Evolutionary conservation across 2,797 vertebrate species (phyloP).

Genomic region (Molossus molossus): DNA sequence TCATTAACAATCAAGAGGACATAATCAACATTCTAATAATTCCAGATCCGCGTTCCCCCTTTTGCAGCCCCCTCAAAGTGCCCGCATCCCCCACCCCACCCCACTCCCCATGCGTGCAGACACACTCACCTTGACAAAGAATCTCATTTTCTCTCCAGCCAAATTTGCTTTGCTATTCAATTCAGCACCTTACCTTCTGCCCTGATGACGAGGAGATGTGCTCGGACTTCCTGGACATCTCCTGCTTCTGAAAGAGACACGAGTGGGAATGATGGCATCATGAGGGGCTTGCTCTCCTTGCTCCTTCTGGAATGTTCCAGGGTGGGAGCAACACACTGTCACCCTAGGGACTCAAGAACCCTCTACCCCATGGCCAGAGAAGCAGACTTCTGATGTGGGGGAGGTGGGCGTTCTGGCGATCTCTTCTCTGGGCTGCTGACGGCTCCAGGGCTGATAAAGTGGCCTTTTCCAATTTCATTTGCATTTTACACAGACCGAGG

Average conservation of each 20-base stretch:
- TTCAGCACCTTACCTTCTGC: constrained; percentile 76
- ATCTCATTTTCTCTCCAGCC: constrained; percentile 83
- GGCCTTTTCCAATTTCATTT: background rate
- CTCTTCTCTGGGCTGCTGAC: background rate
- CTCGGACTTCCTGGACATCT: constrained; percentile 36
- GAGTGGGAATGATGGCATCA: background rate
- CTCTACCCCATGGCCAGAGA: background rate
- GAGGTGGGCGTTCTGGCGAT: background rate
- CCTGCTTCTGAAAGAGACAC: constrained; percentile 53
- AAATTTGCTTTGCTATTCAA: constrained; percentile 82
- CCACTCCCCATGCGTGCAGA: constrained; percentile 64
- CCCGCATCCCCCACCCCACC: constrained; percentile 25
- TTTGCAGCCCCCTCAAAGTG: constrained; percentile 51
- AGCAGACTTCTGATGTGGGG: background rate
- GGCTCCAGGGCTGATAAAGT: background rate
- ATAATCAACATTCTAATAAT: constrained; percentile 88
- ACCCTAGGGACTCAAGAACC: background rate
- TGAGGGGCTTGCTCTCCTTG: background rate
- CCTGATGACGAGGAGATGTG: constrained; percentile 40
- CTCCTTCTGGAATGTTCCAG: background rate
- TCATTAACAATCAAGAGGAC: constrained; percentile 88
- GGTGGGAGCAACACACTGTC: background rate
- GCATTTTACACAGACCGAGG: background rate
- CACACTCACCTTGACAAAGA: constrained; percentile 84
- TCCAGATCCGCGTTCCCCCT: constrained; percentile 66